Conservation (phyloP, 2,113 vertebrate genomes). For the Jaculus jaculus region DNA sequence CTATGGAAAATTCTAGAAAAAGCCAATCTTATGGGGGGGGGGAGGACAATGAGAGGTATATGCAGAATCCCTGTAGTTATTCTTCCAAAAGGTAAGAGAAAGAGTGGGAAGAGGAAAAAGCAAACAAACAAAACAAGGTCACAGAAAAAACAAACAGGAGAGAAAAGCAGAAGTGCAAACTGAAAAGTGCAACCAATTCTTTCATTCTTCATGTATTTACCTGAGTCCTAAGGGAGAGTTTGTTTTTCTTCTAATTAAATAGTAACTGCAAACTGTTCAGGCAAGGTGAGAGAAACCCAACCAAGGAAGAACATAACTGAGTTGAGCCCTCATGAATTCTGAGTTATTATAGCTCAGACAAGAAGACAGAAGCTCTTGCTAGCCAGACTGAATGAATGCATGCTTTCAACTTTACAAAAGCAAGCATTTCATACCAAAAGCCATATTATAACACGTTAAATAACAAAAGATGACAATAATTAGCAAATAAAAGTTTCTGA, state of each 20-base stretch:
- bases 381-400: background rate
- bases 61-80: background rate
- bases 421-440: constrained; percentile 36
- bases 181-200: background rate
- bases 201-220: constrained; percentile 36
- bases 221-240: constrained; percentile 8
- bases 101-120: background rate
- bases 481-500: background rate
- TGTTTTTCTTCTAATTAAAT: constrained; percentile 30
- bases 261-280: constrained; percentile 4
- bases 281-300: background rate
- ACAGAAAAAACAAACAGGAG: background rate
- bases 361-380: background rate
- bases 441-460: constrained; percentile 33
- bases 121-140: background rate
- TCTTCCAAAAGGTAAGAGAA: background rate
- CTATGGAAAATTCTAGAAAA: constrained; percentile 23
- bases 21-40: constrained; percentile 21
- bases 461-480: background rate
- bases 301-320: background rate
- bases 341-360: background rate
- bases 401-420: constrained; percentile 20
- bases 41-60: background rate
- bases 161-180: background rate
- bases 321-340: background rate